Conservation (phyloP, 23 tunicate species). For the Oikopleura albicans region DNA sequence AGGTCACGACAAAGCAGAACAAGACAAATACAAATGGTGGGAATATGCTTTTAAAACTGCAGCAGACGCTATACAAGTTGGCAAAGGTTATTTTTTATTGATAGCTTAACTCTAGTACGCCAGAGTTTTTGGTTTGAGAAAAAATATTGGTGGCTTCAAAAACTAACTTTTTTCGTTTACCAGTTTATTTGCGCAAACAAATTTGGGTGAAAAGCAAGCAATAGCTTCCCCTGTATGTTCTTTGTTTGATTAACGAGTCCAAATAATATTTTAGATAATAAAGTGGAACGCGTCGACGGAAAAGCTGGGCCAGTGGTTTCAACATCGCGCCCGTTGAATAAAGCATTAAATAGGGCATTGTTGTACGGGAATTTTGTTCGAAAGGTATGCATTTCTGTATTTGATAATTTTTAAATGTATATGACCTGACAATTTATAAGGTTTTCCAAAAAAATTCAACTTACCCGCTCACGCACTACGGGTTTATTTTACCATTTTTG, state of each 20-base stretch:
- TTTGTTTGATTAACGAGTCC: not conserved
- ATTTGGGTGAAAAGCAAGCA: no score
- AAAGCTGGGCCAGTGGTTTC: not conserved
- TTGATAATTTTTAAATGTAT: no score
- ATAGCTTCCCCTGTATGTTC: not conserved
- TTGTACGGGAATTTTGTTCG: not conserved
- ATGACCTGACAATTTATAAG: no score
- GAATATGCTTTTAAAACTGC: not conserved
- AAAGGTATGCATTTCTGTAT: no score
- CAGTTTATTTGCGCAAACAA: no score
- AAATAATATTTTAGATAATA: not conserved
- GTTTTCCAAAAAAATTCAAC: no score
- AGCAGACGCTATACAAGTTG: not conserved
- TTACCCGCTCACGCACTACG: no score
- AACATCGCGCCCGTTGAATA: not conserved
- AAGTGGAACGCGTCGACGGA: not conserved
- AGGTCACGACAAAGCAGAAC: not conserved
- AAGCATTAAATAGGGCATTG: not conserved
- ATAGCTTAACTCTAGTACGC: no score
- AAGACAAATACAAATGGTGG: not conserved
- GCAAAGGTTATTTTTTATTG: not conserved
- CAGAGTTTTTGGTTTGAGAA: no score
- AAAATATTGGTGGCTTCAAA: no score
- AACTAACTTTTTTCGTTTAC: no score
- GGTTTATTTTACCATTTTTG: no score